Evolutionary conservation across 2,888 invertebrate genomes (phyloP), one percentile per base, ranked within the genome.

Genomic region (Melinopterus prodromus): DNA sequence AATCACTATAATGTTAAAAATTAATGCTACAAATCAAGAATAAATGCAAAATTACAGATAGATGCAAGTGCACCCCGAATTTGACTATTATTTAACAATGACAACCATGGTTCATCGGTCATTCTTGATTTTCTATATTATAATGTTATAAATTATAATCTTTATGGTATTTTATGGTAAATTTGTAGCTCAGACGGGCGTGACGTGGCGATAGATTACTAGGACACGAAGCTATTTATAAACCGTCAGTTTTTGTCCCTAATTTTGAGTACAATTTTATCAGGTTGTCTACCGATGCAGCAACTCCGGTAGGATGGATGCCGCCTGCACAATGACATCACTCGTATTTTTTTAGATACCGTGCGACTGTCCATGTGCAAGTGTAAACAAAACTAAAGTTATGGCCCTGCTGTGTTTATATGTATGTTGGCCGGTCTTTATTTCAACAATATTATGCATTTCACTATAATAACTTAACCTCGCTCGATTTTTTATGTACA

Each of bases 331-430:
- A 53, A 53, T 53, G 53, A 53, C 53, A 53, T 53, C 53, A 53
- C 53, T 7, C 53, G 53, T 12, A 53, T 6, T 53, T 53, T 53
- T 53, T 53, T 53, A 53, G 53, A 53, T 9, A 53, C 53, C 53
- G 53, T 53, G 53, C 53, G 53, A 53, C 53, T 53, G 53, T 53
- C 53, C 53, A 12, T 4, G 53, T 12, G 2, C 53, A 53, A 53
- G 3, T 53, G 53, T 53, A 53, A 53, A 53, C 53, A 53, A 53
- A 53, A 53, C 53, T 9, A 53, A 53, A 53, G 53, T 53, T 53
- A 53, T 53, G 53, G 53, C 53, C 53, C 53, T 53, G 53, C 53
- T 53, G 53, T 53, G 53, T 53, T 53, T 53, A 53, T 53, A 53
- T 26, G 26, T 26, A 53, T 53, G 9, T 53, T 53, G 9, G 7